Conservation (phyloP, 2,888 invertebrate species). For the Cinara cedri region DNA sequence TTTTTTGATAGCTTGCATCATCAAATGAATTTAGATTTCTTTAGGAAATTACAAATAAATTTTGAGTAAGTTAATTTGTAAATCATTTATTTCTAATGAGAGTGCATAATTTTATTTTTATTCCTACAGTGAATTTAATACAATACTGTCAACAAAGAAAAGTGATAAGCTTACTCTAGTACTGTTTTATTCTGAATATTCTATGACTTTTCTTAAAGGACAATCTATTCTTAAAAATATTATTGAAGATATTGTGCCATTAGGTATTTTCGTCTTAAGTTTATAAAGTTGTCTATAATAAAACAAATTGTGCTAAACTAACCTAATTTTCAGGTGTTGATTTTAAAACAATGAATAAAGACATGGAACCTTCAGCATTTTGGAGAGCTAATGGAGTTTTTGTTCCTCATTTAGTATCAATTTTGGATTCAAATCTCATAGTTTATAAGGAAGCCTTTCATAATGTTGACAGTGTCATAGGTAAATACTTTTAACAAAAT, state of each 20-base stretch:
- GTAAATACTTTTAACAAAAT: slow-evolving; percentile 64
- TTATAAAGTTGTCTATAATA: neutral
- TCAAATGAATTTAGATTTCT: slow-evolving; percentile 42
- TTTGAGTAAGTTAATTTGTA: slow-evolving; percentile 20
- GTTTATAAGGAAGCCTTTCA: slow-evolving; percentile 83
- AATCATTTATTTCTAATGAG: neutral
- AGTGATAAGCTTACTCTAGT: slow-evolving; percentile 68
- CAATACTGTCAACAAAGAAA: slow-evolving; percentile 35
- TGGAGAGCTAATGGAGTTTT: slow-evolving; percentile 80
- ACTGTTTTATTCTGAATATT: slow-evolving; percentile 93
- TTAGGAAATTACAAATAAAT: slow-evolving; percentile 41
- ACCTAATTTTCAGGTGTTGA: slow-evolving; percentile 71
- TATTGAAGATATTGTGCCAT: slow-evolving; percentile 82
- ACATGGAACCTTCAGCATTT: slow-evolving; percentile 78
- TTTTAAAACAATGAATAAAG: slow-evolving; percentile 83
- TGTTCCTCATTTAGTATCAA: slow-evolving; percentile 80
- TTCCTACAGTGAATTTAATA: slow-evolving; percentile 46
- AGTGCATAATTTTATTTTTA: neutral
- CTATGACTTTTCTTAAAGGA: slow-evolving; percentile 88
- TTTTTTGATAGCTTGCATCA: slow-evolving; percentile 49
- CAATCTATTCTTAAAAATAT: slow-evolving; percentile 85
- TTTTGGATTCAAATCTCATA: slow-evolving; percentile 82
- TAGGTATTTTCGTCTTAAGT: slow-evolving; percentile 60
- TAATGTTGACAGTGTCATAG: slow-evolving; percentile 80
- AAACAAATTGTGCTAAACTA: neutral